phyloP scores from a whole-genome alignment of 2,113 vertebrate genomes.

The Rhea pennata region DNA sequence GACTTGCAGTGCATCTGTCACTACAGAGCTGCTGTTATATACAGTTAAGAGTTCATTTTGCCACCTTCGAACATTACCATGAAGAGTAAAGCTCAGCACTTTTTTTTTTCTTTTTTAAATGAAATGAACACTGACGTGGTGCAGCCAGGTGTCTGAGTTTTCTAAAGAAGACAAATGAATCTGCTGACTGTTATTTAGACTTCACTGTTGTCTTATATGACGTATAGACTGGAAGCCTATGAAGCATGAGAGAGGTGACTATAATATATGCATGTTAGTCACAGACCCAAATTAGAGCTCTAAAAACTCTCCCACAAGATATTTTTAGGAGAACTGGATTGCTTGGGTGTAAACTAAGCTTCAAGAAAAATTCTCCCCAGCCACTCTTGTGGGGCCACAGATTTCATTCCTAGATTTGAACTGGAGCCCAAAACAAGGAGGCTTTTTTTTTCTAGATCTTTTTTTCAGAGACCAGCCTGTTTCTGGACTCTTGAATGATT shows the following conservation, averaged over 20 bases:
- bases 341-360: not conserved
- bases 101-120: not conserved
- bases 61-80: not conserved
- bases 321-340: not conserved
- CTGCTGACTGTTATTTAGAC: not conserved
- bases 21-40: not conserved
- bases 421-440: not conserved
- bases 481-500: not conserved
- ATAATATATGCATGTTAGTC: not conserved
- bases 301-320: not conserved
- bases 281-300: not conserved
- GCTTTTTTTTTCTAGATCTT: not conserved
- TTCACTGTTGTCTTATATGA: not conserved
- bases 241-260: not conserved
- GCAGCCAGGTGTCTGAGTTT: not conserved
- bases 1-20: not conserved
- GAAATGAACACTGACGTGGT: not conserved
- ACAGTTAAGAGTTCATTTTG: not conserved
- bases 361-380: not conserved
- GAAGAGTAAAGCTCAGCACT: not conserved
- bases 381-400: not conserved
- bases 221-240: not conserved
- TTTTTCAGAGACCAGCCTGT: not conserved
- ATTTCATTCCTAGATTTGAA: not conserved
- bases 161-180: constrained; percentile 15